Evolutionary conservation across 2,113 vertebrate species (phyloP).

Genomic region (Petroica traversi): DNA sequence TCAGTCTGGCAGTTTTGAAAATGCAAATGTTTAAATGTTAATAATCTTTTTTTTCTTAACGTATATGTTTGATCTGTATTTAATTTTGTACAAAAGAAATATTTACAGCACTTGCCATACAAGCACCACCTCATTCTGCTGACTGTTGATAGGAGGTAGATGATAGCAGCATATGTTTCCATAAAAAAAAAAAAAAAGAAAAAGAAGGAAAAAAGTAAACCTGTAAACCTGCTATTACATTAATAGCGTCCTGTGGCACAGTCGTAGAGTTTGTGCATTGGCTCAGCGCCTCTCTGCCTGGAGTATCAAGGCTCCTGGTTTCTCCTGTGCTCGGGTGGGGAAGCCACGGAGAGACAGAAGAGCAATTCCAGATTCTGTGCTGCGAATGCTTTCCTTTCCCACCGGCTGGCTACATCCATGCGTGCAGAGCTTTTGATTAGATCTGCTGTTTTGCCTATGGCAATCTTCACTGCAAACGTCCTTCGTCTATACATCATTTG

Average conservation of each 20-base stretch:
- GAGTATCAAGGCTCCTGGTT: slow-evolving; percentile 25
- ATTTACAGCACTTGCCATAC: neutral
- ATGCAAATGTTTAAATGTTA: slow-evolving; percentile 42
- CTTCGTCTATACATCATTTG: slow-evolving; percentile 61
- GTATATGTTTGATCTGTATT: slow-evolving; percentile 14
- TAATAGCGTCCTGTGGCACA: neutral
- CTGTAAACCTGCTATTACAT: neutral
- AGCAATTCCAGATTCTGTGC: slow-evolving; percentile 40
- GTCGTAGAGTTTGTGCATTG: neutral
- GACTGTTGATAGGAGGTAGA: neutral
- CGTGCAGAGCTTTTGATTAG: slow-evolving; percentile 72
- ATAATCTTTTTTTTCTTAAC: neutral
- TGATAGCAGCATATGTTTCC: neutral
- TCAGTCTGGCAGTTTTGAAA: slow-evolving; percentile 42
- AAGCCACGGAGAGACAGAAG: slow-evolving; percentile 20
- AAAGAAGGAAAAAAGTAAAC: neutral
- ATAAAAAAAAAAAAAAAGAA: neutral
- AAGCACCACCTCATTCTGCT: neutral
- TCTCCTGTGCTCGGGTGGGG: neutral
- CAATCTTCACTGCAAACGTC: slow-evolving; percentile 61
- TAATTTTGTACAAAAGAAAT: slow-evolving; percentile 21
- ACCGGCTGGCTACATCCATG: slow-evolving; percentile 59
- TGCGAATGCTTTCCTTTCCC: slow-evolving; percentile 57
- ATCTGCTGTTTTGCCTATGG: slow-evolving; percentile 75
- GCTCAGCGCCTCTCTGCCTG: neutral